These are phyloP conservation scores for Zaprionus davidi DNA, from an alignment of 1,140 invertebrate genomes.

Conservation along the genomic window DNA sequence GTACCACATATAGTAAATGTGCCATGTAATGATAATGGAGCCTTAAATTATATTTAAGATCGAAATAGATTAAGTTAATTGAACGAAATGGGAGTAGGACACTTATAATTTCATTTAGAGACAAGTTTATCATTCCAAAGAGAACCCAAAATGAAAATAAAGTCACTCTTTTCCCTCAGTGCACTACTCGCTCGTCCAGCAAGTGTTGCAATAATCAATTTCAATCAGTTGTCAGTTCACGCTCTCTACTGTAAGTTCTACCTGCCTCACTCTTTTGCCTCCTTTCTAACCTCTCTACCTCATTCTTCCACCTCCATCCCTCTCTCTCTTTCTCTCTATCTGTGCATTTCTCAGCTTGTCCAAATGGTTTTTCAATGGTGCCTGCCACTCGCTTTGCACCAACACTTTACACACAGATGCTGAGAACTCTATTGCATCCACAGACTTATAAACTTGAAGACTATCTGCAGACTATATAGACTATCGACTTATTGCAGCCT, in stretches of 20 bases:
- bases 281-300: not conserved
- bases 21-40: no score
- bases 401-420: not conserved
- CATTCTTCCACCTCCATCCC: not conserved
- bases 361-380: not conserved
- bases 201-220: constrained; percentile 57
- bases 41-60: no score
- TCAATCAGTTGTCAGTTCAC: constrained; percentile 42
- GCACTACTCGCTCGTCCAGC: constrained; percentile 3
- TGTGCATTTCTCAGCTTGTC: not conserved
- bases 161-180: constrained; percentile 17
- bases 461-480: not conserved
- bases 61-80: no score
- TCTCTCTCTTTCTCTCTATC: not conserved
- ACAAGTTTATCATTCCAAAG: no score
- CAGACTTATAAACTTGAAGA: not conserved
- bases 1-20: no score
- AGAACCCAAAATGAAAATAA: no score
- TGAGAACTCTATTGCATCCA: constrained; percentile 31
- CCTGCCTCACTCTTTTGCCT: not conserved
- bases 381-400: not conserved
- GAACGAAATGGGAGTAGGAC: no score
- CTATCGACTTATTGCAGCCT: not conserved
- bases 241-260: not conserved
- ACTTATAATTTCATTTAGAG: no score